phyloP scores from a whole-genome alignment of 2,888 invertebrate species.

The Sinopyrophorus schimmeli region DNA sequence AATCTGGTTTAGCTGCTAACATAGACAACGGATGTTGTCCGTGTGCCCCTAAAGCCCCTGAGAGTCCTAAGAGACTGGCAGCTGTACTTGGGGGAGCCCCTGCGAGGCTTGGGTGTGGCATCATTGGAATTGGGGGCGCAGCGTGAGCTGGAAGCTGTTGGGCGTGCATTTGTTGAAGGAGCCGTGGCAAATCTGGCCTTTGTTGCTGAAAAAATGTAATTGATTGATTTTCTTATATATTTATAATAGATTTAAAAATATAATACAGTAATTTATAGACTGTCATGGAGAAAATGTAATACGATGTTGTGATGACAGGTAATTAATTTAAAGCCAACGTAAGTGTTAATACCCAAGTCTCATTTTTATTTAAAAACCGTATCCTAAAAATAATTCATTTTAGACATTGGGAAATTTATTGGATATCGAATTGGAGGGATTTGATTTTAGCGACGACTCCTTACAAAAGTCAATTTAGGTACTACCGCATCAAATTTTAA shows the following conservation, averaged over 20 bases:
- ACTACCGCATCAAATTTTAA: no score
- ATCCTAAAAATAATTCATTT: no score
- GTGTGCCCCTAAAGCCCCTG: constrained; percentile 66
- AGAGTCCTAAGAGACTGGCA: constrained; percentile 63
- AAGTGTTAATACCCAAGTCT: no score
- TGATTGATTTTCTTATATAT: neutral
- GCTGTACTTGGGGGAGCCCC: constrained; percentile 60
- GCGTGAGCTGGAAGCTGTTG: constrained; percentile 78
- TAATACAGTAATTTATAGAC: no score
- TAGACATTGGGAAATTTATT: no score
- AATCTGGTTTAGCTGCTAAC: constrained; percentile 76
- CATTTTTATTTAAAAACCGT: no score
- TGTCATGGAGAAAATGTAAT: no score
- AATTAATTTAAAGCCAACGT: no score
- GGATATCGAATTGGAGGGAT: no score
- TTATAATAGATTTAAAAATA: neutral
- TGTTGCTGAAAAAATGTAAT: constrained; percentile 75
- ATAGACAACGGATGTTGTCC: constrained; percentile 77
- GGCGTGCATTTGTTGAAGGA: constrained; percentile 92
- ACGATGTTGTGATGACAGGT: no score
- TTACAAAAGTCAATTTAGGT: no score
- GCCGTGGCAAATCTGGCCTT: constrained; percentile 78
- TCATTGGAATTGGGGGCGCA: constrained; percentile 74
- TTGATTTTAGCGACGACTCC: no score
- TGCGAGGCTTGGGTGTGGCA: constrained; percentile 67